A percentile compares a stretch with the other conserved stretches of the same genome.
Conservation (phyloP, 2,888 invertebrate species). For the Idaea straminata region DNA sequence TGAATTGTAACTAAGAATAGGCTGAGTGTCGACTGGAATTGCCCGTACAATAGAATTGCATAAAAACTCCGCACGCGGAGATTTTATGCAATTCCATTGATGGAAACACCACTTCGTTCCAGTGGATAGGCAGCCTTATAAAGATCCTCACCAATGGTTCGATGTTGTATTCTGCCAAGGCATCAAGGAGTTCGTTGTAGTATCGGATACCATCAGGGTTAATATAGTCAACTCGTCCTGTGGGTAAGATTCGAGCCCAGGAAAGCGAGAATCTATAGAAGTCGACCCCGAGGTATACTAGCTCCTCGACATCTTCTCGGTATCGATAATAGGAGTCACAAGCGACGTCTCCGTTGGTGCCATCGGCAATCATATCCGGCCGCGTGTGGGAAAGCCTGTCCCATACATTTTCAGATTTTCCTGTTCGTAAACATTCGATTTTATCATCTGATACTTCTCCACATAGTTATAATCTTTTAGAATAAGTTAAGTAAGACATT, state of each 20-base stretch:
- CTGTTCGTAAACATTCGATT: slow-evolving; percentile 47
- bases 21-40: too few species aligned
- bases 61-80: too few species aligned
- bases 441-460: background rate
- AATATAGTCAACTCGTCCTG: slow-evolving; percentile 75
- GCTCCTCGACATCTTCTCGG: slow-evolving; percentile 78
- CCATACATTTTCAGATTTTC: slow-evolving; percentile 84
- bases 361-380: slow-evolving; percentile 81
- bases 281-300: slow-evolving; percentile 75
- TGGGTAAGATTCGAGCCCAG: slow-evolving; percentile 83
- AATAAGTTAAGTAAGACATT: background rate
- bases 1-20: too few species aligned
- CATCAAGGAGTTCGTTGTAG: slow-evolving; percentile 83
- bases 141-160: slow-evolving; percentile 76
- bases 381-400: slow-evolving; percentile 75
- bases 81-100: too few species aligned
- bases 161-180: slow-evolving; percentile 81
- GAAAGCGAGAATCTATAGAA: slow-evolving; percentile 81
- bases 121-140: too few species aligned
- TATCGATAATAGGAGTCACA: slow-evolving; percentile 86
- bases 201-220: slow-evolving; percentile 83
- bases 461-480: background rate
- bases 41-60: too few species aligned
- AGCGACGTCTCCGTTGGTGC: slow-evolving; percentile 83
- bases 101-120: too few species aligned